Evolutionary conservation across 2,113 vertebrate genomes (phyloP).

Genomic region (Athene noctua): DNA sequence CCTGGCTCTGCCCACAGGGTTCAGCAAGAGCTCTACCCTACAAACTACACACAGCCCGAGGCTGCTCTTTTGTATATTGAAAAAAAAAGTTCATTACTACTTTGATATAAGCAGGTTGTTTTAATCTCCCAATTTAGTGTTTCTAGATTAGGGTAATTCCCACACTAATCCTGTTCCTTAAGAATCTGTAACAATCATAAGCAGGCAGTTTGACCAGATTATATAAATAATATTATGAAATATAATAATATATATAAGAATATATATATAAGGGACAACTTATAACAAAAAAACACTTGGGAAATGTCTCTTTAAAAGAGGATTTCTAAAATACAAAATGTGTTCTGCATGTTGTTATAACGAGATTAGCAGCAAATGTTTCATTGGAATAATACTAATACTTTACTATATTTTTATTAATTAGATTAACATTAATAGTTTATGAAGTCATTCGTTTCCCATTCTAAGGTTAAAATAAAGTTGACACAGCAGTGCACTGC

Average conservation of each 20-base stretch:
- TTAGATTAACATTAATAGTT: neutral
- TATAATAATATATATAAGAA: neutral
- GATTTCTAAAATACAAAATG: neutral
- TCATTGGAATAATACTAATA: neutral
- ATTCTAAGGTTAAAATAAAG: conserved; percentile 16
- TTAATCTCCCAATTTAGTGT: neutral
- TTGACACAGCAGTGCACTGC: neutral
- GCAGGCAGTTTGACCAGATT: neutral
- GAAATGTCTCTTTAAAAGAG: neutral
- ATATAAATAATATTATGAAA: neutral
- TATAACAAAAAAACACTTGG: neutral
- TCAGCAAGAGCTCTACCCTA: neutral
- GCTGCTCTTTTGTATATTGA: neutral
- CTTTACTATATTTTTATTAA: neutral
- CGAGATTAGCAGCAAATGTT: neutral
- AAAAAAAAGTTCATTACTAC: neutral
- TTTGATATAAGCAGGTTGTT: neutral
- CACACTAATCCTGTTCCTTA: neutral
- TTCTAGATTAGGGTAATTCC: neutral
- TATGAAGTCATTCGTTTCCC: neutral
- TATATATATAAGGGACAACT: neutral
- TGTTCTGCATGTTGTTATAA: neutral
- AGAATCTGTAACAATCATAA: neutral
- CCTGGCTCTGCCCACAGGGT: neutral
- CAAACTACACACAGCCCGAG: neutral